Base-by-base conservation (phyloP, 2,797 vertebrate species). In the Otolemur crassicaudatus region DNA sequence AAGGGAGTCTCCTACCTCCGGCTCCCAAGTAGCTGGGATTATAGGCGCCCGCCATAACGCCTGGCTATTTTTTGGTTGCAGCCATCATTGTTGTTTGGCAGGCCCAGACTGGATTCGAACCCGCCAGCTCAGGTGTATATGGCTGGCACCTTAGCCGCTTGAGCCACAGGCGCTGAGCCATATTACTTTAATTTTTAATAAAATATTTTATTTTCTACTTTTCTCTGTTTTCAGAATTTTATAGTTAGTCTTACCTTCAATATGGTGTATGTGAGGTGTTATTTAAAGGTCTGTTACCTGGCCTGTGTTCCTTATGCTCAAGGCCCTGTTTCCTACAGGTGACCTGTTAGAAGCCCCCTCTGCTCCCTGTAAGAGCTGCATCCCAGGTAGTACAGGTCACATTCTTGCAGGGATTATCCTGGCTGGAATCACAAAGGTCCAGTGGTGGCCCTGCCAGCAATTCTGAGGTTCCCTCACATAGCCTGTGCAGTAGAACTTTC, bases 151-250 rank as follows among this genome's bases (percentile, higher is more conserved):
- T 10, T 46, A 46, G 7, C 43, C 43, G 43, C 43, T 46, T 40
- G 43, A 46, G 43, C 43, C 43, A 46, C 43, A 46, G 43, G 43
- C 7, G 43, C 43, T 5, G 5, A 40, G 40, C 40, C 4, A 5
- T 40, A 65, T 65, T 31, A 34, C 37, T 73, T 40, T 69, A 53
- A 11, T 65, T 63, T 72, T 79, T 40, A 91, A 63, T 34, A 34
- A 34, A 34, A 37, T 31, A 27, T 69, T 79, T 79, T 60, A 37
- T 60, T 60, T 76, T 49, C 22, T 12, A 49, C 25, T 53, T 23
- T 60, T 86, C 29, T 86, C 34, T 43, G 27, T 91, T 80, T 73
- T 73, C 88, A 46, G 75, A n/a, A 58, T 34, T 58, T 58, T 72
- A 40, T 23, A 43, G 0, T 79, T 56, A 72, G 17, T 86, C 56